Evolutionary conservation across 2,888 invertebrate genomes (phyloP).

Genomic region (Siphlonurus alternatus): DNA sequence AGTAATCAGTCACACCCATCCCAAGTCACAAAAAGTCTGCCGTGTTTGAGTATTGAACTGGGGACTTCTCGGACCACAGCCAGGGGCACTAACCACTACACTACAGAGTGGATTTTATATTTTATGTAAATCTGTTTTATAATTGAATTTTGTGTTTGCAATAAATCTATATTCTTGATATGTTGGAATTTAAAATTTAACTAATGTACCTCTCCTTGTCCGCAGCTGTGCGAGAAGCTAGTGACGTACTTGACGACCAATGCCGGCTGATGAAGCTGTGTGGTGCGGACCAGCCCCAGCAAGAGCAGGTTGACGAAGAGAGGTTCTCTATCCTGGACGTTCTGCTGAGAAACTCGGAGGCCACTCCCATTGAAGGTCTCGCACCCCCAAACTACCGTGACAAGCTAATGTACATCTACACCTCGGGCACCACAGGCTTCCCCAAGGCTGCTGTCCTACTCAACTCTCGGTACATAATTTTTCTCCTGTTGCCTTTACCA

Average conservation of each 20-base stretch:
- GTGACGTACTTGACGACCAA: background rate
- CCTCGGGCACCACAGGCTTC: conserved; percentile 90
- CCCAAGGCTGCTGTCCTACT: conserved; percentile 93
- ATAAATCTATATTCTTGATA: no score
- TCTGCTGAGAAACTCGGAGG: background rate
- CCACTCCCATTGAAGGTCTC: background rate
- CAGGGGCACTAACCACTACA: no score
- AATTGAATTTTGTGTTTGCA: no score
- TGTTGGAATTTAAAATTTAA: no score
- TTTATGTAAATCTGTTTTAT: no score
- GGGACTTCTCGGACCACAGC: no score
- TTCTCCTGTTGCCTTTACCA: background rate
- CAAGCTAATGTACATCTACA: conserved; percentile 75
- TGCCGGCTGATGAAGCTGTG: background rate
- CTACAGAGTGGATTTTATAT: no score
- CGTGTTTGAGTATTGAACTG: no score
- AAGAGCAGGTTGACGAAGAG: background rate
- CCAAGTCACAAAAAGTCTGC: no score
- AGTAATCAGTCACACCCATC: no score
- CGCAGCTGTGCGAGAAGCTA: background rate
- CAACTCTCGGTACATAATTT: conserved; percentile 42
- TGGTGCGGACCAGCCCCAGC: background rate
- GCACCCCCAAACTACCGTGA: background rate
- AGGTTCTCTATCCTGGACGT: background rate
- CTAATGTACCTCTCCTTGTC: background rate